Evolutionary conservation across 92 coral and sea anemone species (phyloP), one percentile per base, ranked within the genome.

Genomic region (Montipora capitata): DNA sequence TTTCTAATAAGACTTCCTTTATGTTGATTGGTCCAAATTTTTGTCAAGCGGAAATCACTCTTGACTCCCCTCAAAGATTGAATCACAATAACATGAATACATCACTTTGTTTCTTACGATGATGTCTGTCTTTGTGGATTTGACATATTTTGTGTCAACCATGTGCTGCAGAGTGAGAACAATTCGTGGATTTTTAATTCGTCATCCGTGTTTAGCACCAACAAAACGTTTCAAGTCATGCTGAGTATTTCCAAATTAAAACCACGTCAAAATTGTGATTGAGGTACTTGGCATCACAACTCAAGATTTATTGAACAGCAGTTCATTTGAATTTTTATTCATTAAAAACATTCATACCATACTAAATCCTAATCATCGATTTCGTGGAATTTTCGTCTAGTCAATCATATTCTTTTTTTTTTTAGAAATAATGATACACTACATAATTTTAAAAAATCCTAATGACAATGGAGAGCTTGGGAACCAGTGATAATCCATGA

Each of bases 41-140:
- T 39, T 76, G 81, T 67, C 42, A 45, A 84, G 77, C 96, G 98
- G 98, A 95, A 95, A 94, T 91, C 81, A 79, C 83, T 81, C 94
- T 82, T 88, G 91, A 93, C 93, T 90, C 72, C 93, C 88, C 78
- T 67, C 93, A 61, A 80, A 91, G 94, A 91, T 87, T 85, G 92
- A 87, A 91, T 91, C 82, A 88, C 94, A 95, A 94, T 93, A 63
- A 93, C 65, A 56, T 84, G 74, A 84, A 79, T 85, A 83, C 93
- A 90, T 27, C 35, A 27, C 93, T 87, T 88, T 83, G 88, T 86
- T 72, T 72, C 83, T 82, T 89, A 90, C 67, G 77, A 88, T 68
- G 67, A 72, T 93, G 98, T 95, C 98, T 95, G 92, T 63, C 72
- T 74, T 80, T 90, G 93, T 89, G 76, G 81, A 87, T 78, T 85